These are phyloP conservation scores for Channa striata DNA, from an alignment of 2,797 vertebrate species.

Conservation along the genomic window DNA sequence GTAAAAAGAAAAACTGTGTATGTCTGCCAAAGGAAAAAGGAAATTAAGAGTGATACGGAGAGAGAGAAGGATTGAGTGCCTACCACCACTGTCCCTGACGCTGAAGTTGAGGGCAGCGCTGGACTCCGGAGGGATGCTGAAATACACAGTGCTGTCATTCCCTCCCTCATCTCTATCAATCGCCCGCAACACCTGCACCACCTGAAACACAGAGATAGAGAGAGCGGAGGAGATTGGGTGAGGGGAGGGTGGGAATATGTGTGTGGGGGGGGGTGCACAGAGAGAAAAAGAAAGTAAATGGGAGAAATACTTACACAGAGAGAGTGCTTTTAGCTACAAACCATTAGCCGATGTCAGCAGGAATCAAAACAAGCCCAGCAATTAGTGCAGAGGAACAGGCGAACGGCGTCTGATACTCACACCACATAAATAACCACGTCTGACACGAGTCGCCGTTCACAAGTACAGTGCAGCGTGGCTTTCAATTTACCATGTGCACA, in stretches of 20 bases:
- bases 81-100: constrained; percentile 90
- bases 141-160: constrained; percentile 89
- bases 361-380: constrained; percentile 73
- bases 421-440: constrained; percentile 50
- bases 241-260: constrained; percentile 17
- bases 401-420: constrained; percentile 50
- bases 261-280: neutral
- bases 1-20: neutral
- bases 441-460: constrained; percentile 34
- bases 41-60: constrained; percentile 51
- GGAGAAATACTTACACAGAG: constrained; percentile 55
- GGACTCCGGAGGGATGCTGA: constrained; percentile 88
- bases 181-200: constrained; percentile 91
- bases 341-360: constrained; percentile 63
- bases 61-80: constrained; percentile 64
- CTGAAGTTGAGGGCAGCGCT: constrained; percentile 88
- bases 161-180: constrained; percentile 91
- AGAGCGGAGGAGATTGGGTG: constrained; percentile 48
- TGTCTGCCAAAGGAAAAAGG: constrained; percentile 26
- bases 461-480: constrained; percentile 46
- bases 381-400: constrained; percentile 61
- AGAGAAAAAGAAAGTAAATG: constrained; percentile 33
- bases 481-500: constrained; percentile 59
- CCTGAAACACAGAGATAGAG: constrained; percentile 83
- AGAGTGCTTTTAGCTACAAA: constrained; percentile 62